These are phyloP conservation scores for Andricus grossulariae DNA, from an alignment of 1,140 invertebrate species.

Conservation along the genomic window DNA sequence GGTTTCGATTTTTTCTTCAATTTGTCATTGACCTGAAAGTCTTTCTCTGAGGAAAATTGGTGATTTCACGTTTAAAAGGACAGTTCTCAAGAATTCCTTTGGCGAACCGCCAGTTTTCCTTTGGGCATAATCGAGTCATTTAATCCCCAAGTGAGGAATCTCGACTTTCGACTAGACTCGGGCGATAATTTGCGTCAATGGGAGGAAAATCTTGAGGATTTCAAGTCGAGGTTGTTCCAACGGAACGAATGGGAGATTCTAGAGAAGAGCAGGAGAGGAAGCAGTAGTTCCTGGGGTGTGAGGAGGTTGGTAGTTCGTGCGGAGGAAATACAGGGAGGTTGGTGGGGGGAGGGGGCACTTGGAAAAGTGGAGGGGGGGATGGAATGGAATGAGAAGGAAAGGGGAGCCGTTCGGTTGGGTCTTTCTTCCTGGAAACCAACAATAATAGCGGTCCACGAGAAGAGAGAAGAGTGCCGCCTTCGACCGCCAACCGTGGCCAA, in stretches of 20 bases:
- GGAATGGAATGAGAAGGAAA: constrained; percentile 48
- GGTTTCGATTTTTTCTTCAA: neutral
- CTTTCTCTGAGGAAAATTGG: neutral
- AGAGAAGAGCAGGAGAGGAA: constrained; percentile 26
- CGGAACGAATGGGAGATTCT: constrained; percentile 43
- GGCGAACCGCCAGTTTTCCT: neutral
- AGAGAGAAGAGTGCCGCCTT: constrained; percentile 49
- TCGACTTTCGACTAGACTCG: constrained; percentile 49
- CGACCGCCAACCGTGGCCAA: constrained; percentile 37
- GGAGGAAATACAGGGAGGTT: neutral
- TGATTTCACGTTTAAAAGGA: neutral
- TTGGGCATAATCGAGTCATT: neutral
- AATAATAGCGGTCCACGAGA: constrained; percentile 68
- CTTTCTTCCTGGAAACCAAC: constrained; percentile 69
- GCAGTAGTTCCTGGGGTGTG: constrained; percentile 28
- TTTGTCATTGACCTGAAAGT: neutral
- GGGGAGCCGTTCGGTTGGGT: constrained; percentile 63
- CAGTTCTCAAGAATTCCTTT: neutral
- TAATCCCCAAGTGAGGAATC: neutral
- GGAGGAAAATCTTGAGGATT: constrained; percentile 47
- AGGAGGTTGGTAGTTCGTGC: constrained; percentile 27
- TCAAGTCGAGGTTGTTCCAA: constrained; percentile 36
- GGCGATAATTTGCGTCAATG: constrained; percentile 48
- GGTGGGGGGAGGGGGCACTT: constrained; percentile 7
- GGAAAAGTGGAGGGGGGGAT: constrained; percentile 38